phyloP scores from a whole-genome alignment of 2,113 vertebrate genomes.

The Pluvianellus socialis region DNA sequence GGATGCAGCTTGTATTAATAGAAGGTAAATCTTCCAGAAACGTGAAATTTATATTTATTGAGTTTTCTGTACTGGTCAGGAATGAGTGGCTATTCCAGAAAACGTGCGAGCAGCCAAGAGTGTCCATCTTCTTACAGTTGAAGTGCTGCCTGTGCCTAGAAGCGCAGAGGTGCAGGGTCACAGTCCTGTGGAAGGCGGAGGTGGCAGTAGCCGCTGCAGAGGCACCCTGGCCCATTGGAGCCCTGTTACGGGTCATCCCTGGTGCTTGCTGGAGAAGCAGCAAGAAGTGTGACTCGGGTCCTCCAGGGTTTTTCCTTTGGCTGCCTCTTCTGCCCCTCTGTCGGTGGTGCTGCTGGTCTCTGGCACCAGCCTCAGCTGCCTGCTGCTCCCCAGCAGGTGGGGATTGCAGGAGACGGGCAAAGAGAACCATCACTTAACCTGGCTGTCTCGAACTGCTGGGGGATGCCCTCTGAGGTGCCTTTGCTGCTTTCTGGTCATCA shows the following conservation, averaged over 20 bases:
- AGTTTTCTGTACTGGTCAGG: not conserved
- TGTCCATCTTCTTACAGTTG: not conserved
- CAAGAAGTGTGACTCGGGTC: not conserved
- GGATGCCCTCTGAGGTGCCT: not conserved
- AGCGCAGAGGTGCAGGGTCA: not conserved
- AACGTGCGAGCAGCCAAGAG: not conserved
- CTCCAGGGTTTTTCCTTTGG: not conserved
- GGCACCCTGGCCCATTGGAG: not conserved
- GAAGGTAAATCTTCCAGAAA: not conserved
- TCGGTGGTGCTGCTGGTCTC: not conserved
- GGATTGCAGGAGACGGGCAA: no score
- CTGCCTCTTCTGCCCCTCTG: not conserved
- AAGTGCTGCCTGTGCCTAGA: not conserved
- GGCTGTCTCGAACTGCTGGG: not conserved
- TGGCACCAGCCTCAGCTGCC: not conserved
- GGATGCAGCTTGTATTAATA: not conserved
- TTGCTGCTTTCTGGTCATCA: not conserved
- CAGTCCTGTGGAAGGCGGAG: accelerated
- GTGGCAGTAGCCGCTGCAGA: not conserved
- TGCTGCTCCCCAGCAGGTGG: not conserved
- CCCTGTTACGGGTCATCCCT: not conserved
- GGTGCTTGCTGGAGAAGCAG: not conserved
- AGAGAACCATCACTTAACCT: not conserved
- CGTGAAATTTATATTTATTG: not conserved
- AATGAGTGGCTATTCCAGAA: not conserved